phyloP scores from a whole-genome alignment of 2,113 vertebrate genomes.

The Melanocharis versteri region DNA sequence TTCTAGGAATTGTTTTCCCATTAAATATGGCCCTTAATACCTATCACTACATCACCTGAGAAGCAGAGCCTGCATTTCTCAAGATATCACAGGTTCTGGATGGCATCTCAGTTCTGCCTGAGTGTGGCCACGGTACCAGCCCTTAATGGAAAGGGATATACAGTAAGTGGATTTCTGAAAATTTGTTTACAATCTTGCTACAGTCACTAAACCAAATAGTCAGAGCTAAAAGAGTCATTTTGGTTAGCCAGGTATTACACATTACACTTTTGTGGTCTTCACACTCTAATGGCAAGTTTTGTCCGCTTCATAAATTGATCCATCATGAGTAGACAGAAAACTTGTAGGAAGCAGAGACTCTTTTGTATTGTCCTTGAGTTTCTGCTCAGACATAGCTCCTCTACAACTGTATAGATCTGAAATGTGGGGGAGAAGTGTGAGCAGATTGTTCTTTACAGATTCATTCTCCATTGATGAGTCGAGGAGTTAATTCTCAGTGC shows the following conservation, averaged over 20 bases:
- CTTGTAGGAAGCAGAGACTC: neutral
- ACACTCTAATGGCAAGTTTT: neutral
- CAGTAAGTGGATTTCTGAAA: neutral
- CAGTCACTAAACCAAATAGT: neutral
- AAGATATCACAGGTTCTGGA: neutral
- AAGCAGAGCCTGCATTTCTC: neutral
- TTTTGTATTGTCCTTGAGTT: neutral
- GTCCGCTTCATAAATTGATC: neutral
- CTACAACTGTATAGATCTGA: neutral
- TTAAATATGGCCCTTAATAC: neutral
- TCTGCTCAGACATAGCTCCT: neutral
- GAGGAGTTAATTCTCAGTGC: neutral
- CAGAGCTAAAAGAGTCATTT: neutral
- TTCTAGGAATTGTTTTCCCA: neutral
- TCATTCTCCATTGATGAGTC: neutral
- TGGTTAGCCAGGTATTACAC: neutral
- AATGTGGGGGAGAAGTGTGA: neutral
- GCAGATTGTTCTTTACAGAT: neutral
- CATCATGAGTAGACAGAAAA: neutral
- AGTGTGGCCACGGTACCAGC: neutral
- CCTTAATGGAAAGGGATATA: neutral
- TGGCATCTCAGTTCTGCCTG: neutral
- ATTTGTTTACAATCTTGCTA: neutral
- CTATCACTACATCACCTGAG: neutral
- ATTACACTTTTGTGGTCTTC: neutral